Percentiles rank a stretch among this genome's conserved stretches.
Evolutionary conservation across 2,797 vertebrate genomes (phyloP).

Genomic region (Rhabdomys pumilio): DNA sequence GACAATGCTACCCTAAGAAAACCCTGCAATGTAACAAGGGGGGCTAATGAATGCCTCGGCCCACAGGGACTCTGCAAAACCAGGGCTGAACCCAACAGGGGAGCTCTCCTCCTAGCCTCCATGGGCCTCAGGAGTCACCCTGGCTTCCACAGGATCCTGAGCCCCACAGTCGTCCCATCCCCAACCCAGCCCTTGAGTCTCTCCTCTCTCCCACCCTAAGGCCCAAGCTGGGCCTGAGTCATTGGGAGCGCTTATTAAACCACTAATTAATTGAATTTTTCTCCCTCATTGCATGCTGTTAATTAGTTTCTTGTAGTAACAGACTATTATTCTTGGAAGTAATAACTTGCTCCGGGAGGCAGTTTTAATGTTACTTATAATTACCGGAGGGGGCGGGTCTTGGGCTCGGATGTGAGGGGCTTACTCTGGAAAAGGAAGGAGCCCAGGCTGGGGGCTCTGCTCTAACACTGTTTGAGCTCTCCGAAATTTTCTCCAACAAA

Average conservation of each 20-base stretch:
- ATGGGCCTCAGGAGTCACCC: not conserved
- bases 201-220: slow-evolving; percentile 6
- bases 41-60: not conserved
- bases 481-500: slow-evolving; percentile 11
- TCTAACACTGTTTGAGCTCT: not conserved
- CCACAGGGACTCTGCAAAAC: not conserved
- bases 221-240: slow-evolving; percentile 67
- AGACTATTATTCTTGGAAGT: slow-evolving; percentile 85
- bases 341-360: slow-evolving; percentile 83
- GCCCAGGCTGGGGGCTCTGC: not conserved
- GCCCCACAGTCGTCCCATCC: not conserved
- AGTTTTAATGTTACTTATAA: slow-evolving; percentile 84
- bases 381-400: slow-evolving; percentile 72
- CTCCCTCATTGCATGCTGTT: slow-evolving; percentile 84
- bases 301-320: slow-evolving; percentile 86
- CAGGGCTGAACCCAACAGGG: not conserved
- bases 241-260: slow-evolving; percentile 75
- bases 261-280: slow-evolving; percentile 87
- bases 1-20: not conserved
- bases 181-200: not conserved
- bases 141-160: not conserved
- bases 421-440: not conserved
- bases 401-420: not conserved
- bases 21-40: rapidly evolving
- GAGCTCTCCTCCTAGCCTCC: not conserved